Evolutionary conservation across 2,797 vertebrate genomes (phyloP).

Genomic region (Chaetophractus vellerosus): DNA sequence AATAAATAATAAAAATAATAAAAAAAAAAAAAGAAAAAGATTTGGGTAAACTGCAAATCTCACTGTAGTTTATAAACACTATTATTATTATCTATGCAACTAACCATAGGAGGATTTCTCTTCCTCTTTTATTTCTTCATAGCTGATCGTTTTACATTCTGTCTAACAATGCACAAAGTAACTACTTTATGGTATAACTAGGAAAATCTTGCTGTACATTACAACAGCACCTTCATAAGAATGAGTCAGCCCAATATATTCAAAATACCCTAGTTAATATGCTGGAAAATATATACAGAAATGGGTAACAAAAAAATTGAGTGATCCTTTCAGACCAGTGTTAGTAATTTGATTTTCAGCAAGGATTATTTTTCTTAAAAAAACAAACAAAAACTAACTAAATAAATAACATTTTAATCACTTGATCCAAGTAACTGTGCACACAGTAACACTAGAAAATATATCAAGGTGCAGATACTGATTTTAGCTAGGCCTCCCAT

Average conservation of each 20-base stretch:
- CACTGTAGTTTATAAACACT: not conserved
- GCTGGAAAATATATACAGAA: not conserved
- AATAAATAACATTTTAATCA: not conserved
- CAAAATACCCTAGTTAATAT: not conserved
- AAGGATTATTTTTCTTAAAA: not conserved
- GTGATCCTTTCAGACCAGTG: not conserved
- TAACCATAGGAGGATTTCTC: not conserved
- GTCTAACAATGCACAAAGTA: not conserved
- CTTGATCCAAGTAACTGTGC: not conserved
- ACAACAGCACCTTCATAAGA: not conserved
- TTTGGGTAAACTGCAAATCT: not conserved
- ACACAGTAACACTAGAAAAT: not conserved
- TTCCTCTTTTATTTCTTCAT: not conserved
- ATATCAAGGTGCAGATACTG: not conserved
- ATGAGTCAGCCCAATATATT: not conserved
- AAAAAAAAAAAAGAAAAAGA: too few relatives aligned
- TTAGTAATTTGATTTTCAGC: not conserved
- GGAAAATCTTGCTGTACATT: not conserved
- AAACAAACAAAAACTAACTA: not conserved
- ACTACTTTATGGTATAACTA: slow-evolving; percentile 4
- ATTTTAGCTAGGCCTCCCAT: not conserved
- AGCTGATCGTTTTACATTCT: not conserved
- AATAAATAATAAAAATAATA: too few relatives aligned
- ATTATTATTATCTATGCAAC: slow-evolving; percentile 9
- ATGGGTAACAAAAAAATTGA: not conserved